Base-by-base conservation (phyloP, 2,888 invertebrate genomes). In the Euproctis similis region DNA sequence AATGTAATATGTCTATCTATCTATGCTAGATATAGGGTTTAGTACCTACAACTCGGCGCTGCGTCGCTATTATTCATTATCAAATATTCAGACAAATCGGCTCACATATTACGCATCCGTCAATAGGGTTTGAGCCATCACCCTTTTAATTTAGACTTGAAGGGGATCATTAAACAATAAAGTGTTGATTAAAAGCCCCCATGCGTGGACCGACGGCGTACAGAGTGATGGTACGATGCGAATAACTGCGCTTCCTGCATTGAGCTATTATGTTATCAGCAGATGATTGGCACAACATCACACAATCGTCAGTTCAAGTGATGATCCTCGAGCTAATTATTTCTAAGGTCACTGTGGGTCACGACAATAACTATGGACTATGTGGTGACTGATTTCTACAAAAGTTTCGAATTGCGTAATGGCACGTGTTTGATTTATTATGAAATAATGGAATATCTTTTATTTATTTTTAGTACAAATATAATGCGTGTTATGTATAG, bases 101-200 rank as follows among this genome's bases (percentile, higher is more conserved):
- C 67, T 69, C 69, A 72, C 72, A 78, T 77, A 76, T 76, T 66
- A 69, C 69, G 65, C 70, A 74, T 70, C 61, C 76, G 70, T 81
- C 81, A 74, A 82, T 82, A 78, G 82, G 77, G 77, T 69, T 68
- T 76, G 72, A 74, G 58, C 77, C 76, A 76, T 81, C 84, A 81
- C 84, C 84, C 84, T 84, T 82, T 82, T 82, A 82, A 84, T 82
- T 82, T 82, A 81, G 73, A 74, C 55, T 71, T 63, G 70, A 70
- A 65, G 81, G 71, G 80, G 84, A 80, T 81, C 82, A 84, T 84
- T 84, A 84, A 84, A 84, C 84, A 84, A 84, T 82, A 82, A 81
- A 82, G 84, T 82, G 84, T 82, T 82, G 84, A 84, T 84, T 82
- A 84, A 84, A 82, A 82, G 84, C 84, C 84, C 84, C 78, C 75